These are phyloP conservation scores for Esox niger DNA, from an alignment of 2,113 vertebrate species.

Conservation along the genomic window DNA sequence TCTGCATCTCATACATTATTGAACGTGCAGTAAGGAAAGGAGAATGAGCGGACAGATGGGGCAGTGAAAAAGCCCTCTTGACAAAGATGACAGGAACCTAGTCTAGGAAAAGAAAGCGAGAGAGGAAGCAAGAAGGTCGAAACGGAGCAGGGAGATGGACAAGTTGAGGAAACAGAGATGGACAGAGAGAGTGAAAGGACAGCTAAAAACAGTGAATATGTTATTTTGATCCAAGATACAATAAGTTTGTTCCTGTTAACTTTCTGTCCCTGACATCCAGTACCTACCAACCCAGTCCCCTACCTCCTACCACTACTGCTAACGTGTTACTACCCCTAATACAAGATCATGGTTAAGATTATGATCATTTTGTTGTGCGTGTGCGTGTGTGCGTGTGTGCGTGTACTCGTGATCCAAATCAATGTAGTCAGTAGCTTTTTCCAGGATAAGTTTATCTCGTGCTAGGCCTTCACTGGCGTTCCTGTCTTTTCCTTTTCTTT, in stretches of 20 bases:
- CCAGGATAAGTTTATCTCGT: conserved; percentile 29
- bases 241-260: conserved; percentile 53
- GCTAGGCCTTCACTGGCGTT: conserved; percentile 38
- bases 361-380: conserved; percentile 37
- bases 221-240: conserved; percentile 47
- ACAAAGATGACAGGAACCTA: conserved; percentile 6
- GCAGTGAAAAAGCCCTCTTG: conserved; percentile 14
- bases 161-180: too few species aligned
- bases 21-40: conserved; percentile 12
- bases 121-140: neutral
- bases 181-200: neutral
- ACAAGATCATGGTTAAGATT: conserved; percentile 41
- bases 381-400: conserved; percentile 18
- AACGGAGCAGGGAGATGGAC: neutral
- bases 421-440: conserved; percentile 46
- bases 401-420: conserved; percentile 51
- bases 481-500: conserved; percentile 27
- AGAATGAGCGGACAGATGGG: conserved; percentile 21
- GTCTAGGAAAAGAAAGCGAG: conserved; percentile 14
- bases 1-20: conserved; percentile 61
- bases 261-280: conserved; percentile 50
- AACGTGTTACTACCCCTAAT: conserved; percentile 54
- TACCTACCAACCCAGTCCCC: conserved; percentile 29
- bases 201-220: conserved; percentile 2
- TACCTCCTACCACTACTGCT: conserved; percentile 34